Conservation (phyloP, 1,140 invertebrate genomes). For the Meloidogyne chitwoodi region DNA sequence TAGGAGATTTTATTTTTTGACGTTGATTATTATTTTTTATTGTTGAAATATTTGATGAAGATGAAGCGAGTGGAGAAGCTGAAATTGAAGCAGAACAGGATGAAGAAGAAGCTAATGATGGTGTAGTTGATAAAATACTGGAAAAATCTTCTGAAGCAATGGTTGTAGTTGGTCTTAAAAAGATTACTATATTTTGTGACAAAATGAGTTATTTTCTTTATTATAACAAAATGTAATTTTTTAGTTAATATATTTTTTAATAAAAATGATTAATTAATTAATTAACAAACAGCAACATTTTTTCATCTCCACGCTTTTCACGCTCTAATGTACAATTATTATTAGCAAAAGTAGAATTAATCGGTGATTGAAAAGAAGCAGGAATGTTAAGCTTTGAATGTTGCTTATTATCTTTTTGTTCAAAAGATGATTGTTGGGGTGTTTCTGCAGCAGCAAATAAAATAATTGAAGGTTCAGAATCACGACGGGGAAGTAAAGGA, state of each 20-base stretch:
- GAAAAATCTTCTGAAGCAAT: background rate
- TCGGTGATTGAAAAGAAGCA: background rate
- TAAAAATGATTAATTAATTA: too few relatives aligned
- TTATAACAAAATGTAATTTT: too few relatives aligned
- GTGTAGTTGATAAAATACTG: background rate
- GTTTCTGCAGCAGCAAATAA: background rate
- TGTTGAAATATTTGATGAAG: slow-evolving; percentile 12
- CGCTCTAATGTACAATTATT: background rate
- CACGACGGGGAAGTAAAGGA: slow-evolving; percentile 17
- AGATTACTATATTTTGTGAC: too few relatives aligned
- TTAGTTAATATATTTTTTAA: too few relatives aligned
- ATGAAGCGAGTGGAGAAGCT: background rate
- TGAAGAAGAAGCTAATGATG: background rate
- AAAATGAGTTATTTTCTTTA: too few relatives aligned
- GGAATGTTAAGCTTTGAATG: too few relatives aligned
- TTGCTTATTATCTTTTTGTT: background rate
- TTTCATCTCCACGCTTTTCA: background rate
- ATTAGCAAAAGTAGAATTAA: background rate
- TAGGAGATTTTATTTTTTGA: slow-evolving; percentile 25
- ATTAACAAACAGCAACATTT: background rate
- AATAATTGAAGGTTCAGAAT: slow-evolving; percentile 31
- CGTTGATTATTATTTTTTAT: background rate
- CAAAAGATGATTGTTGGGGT: background rate
- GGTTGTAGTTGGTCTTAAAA: background rate
- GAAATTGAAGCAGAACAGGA: slow-evolving; percentile 1